Percentiles rank a stretch among this genome's conserved stretches.
Conservation (phyloP, 2,113 vertebrate genomes). For the Ascaphus truei region DNA sequence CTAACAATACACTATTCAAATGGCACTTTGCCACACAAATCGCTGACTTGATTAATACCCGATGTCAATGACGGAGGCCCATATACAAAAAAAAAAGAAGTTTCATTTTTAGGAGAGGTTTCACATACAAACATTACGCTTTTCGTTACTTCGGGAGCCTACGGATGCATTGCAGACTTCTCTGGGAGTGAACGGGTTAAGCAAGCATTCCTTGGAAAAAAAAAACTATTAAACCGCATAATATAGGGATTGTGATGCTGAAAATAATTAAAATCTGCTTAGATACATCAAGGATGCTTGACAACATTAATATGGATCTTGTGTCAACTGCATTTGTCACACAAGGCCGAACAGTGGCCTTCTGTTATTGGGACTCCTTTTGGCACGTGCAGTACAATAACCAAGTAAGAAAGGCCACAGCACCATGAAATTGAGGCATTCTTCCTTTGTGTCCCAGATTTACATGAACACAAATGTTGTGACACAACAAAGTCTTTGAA, state of each 20-base stretch:
- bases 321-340: constrained; percentile 71
- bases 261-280: constrained; percentile 72
- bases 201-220: not conserved
- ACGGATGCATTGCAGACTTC: not conserved
- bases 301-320: constrained; percentile 72
- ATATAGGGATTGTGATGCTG: constrained; percentile 46
- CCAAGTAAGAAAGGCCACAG: constrained; percentile 50
- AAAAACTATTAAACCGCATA: constrained; percentile 54
- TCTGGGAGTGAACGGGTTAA: not conserved
- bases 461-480: constrained; percentile 53
- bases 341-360: constrained; percentile 43
- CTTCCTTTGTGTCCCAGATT: constrained; percentile 60
- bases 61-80: constrained; percentile 57
- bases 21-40: constrained; percentile 77
- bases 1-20: constrained; percentile 80
- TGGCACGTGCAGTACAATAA: constrained; percentile 64
- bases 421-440: constrained; percentile 68
- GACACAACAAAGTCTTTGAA: constrained; percentile 54
- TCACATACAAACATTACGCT: constrained; percentile 61
- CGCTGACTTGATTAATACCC: constrained; percentile 71
- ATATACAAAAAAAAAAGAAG: too few species aligned
- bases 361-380: constrained; percentile 56
- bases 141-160: not conserved
- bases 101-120: constrained; percentile 65
- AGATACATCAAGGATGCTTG: constrained; percentile 66